Evolutionary conservation across 2,797 vertebrate species (phyloP).

Genomic region (Sebastiscus tertius): DNA sequence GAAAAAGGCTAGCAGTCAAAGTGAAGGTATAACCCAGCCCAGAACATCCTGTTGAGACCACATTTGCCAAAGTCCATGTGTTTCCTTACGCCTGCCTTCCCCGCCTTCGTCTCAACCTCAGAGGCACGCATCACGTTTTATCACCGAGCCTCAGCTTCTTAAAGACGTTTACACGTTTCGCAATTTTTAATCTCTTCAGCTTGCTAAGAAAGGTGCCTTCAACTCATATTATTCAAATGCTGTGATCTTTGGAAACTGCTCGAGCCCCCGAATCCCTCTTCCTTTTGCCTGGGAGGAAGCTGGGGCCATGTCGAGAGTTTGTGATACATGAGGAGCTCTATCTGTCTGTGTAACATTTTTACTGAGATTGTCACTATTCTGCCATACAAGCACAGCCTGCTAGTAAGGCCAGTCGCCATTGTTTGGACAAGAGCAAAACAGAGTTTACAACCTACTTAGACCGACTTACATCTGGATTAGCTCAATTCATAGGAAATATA

Average conservation of each 20-base stretch:
- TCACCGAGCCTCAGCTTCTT: constrained; percentile 81
- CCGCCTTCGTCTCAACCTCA: constrained; percentile 75
- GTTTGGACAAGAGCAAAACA: constrained; percentile 4
- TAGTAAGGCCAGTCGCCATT: constrained; percentile 9
- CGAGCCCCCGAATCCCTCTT: constrained; percentile 57
- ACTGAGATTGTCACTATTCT: constrained; percentile 53
- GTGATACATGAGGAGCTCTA: constrained; percentile 51
- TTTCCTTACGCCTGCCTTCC: constrained; percentile 67
- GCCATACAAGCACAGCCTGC: constrained; percentile 28
- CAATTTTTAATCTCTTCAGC: constrained; percentile 82
- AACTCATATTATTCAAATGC: constrained; percentile 82
- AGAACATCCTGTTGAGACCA: constrained; percentile 83
- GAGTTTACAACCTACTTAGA: background rate
- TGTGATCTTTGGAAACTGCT: constrained; percentile 79
- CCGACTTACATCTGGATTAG: background rate
- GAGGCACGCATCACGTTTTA: constrained; percentile 79
- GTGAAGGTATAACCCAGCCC: constrained; percentile 84
- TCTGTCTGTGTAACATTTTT: constrained; percentile 62
- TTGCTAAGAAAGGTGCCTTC: constrained; percentile 79
- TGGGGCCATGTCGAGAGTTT: constrained; percentile 53
- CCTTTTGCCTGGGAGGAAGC: constrained; percentile 40
- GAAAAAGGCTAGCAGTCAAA: constrained; percentile 85
- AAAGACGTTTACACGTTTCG: constrained; percentile 83
- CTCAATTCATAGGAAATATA: background rate
- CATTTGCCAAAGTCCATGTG: constrained; percentile 78